Evolutionary conservation across 2,888 invertebrate genomes (phyloP).

Genomic region (Caenorhabditis afra): DNA sequence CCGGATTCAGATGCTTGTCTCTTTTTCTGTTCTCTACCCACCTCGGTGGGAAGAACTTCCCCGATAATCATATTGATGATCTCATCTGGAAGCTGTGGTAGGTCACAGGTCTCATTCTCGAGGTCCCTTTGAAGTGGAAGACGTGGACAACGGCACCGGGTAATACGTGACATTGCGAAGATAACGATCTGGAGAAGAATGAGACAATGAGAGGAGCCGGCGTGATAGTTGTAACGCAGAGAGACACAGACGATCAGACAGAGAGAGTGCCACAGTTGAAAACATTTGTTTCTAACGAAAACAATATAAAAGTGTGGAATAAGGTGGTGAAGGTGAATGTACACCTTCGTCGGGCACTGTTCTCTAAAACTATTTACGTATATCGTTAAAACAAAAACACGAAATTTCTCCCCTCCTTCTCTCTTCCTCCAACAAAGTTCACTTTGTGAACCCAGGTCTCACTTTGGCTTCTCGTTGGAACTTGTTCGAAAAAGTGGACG

Average conservation of each 20-base stretch:
- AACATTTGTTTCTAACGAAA: too few species aligned
- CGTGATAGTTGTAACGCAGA: too few species aligned
- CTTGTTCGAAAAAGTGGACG: neutral
- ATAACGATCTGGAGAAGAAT: constrained; percentile 5
- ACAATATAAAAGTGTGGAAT: too few species aligned
- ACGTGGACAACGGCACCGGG: constrained; percentile 34
- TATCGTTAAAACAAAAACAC: neutral
- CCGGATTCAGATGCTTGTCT: neutral
- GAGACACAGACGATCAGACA: too few species aligned
- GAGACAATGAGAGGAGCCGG: constrained; percentile 3
- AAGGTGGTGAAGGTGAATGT: too few species aligned
- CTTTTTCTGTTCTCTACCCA: constrained; percentile 12
- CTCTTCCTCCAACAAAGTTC: constrained; percentile 22
- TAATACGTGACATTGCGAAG: constrained; percentile 45
- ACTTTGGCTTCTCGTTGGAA: neutral
- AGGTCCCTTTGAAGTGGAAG: constrained; percentile 15
- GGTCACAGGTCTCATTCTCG: constrained; percentile 5
- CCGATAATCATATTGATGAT: constrained; percentile 45
- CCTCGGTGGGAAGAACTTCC: constrained; percentile 47
- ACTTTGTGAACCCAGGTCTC: constrained; percentile 31
- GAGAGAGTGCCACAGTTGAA: too few species aligned
- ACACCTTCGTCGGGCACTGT: too few species aligned
- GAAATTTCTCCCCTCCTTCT: too few species aligned
- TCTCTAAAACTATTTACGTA: too few species aligned
- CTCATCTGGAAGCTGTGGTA: constrained; percentile 55